These are phyloP conservation scores for Geotrypetes seraphini DNA, from an alignment of 2,797 vertebrate genomes.

Conservation along the genomic window DNA sequence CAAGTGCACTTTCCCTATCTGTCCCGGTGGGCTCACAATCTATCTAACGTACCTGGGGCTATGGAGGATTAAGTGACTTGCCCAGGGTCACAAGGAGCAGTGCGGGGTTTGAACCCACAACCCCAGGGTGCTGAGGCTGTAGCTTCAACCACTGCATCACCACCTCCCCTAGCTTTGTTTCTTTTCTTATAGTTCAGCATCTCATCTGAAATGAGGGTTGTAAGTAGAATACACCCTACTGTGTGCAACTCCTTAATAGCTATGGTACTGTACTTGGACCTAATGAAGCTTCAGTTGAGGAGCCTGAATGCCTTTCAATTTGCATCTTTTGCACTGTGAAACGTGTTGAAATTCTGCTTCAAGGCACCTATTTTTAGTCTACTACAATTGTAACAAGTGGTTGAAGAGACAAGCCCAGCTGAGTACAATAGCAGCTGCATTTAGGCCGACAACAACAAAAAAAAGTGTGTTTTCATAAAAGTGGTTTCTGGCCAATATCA, in stretches of 20 bases:
- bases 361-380: constrained; percentile 40
- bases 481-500: constrained; percentile 23
- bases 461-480: constrained; percentile 40
- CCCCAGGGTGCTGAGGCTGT: too few species aligned
- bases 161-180: constrained; percentile 34
- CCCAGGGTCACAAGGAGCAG: too few species aligned
- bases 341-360: constrained; percentile 29
- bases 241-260: constrained; percentile 38
- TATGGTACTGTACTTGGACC: constrained; percentile 38
- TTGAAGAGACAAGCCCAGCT: constrained; percentile 37
- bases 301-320: constrained; percentile 32
- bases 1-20: too few species aligned
- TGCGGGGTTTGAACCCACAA: too few species aligned
- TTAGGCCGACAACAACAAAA: constrained; percentile 24
- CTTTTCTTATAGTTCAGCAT: constrained; percentile 33
- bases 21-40: too few species aligned
- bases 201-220: constrained; percentile 29
- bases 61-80: too few species aligned
- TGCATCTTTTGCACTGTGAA: constrained; percentile 35
- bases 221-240: constrained; percentile 36
- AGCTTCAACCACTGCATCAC: too few species aligned
- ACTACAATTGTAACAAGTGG: constrained; percentile 27
- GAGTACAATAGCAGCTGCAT: constrained; percentile 36
- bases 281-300: constrained; percentile 23
- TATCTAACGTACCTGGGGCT: too few species aligned